Base-by-base conservation (phyloP, 1,140 invertebrate species). In the Andricus grossulariae region DNA sequence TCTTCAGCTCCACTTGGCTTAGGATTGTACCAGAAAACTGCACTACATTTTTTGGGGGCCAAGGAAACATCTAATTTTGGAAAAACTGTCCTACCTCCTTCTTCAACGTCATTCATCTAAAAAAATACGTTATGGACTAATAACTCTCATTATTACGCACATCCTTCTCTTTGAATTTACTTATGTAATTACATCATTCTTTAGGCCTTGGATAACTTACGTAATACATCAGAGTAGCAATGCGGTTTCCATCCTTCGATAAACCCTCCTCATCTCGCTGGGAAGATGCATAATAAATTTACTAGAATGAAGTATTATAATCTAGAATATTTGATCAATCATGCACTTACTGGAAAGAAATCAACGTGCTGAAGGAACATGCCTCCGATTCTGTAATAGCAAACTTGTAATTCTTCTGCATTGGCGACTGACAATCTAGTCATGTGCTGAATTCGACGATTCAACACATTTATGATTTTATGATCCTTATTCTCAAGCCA, bases 301-400 rank as follows among this genome's bases (percentile, higher is more conserved):
- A 50, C 8, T 3, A 49, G 2, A 50, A 21, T 49, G n/a, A 18
- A 50, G 18, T 11, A 32, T 21, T 73, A 4, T 73, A 2, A 25
- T 3, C 8, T 25, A 60, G 50, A 50, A 70, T 54, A 16, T 19
- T 71, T 72, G 13, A 89, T 90, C 92, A 90, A 96, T 95, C 90
- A 96, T 1, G 3, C 5, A 32, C 18, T 70, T 70, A 70, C 32
- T 10, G 16, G 18, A 50, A 19, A n/a, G 15, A 49, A 72, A 92
- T 99, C 98, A 92, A 95, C 99, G 90, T 99, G 98, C 16, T 98
- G 98, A 86, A 99, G 98, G 90, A 99, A 99, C 90, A 99, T 98
- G 1, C 98, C 98, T n/a, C 98, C 98, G 82, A 99, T 97, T 25
- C 98, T 98, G 92, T 99, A 99, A 92, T 99, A 99, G 70, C 98